Evolutionary conservation across 1,140 invertebrate genomes (phyloP).

Genomic region (Drosophila suzukii): DNA sequence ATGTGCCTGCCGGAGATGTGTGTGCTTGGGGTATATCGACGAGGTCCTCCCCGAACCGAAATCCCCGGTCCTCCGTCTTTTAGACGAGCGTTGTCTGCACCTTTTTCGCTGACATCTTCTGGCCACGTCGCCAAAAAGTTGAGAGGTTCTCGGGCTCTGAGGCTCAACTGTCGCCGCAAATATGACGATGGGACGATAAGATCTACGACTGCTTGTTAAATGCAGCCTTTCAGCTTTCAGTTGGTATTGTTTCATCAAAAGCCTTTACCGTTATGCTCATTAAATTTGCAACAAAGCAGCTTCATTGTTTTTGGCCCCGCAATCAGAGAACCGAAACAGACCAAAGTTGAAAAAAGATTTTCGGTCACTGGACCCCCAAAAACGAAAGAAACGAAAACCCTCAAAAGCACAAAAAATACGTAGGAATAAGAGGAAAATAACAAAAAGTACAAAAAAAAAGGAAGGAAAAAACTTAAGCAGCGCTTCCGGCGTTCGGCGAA

Average conservation of each 20-base stretch:
- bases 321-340: constrained; percentile 56
- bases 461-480: constrained; percentile 59
- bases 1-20: constrained; percentile 61
- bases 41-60: constrained; percentile 23
- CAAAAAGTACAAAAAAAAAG: constrained; percentile 16
- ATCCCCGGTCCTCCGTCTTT: constrained; percentile 2
- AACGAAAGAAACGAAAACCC: constrained; percentile 23
- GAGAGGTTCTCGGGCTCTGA: constrained; percentile 22
- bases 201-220: constrained; percentile 78
- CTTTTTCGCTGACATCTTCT: constrained; percentile 42
- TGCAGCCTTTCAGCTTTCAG: constrained; percentile 37
- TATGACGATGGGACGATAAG: constrained; percentile 78
- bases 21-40: constrained; percentile 12
- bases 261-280: constrained; percentile 82
- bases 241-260: constrained; percentile 82
- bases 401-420: constrained; percentile 24
- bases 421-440: constrained; percentile 5
- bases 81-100: constrained; percentile 49
- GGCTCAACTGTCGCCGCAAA: constrained; percentile 61
- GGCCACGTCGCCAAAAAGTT: constrained; percentile 14
- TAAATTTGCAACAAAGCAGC: constrained; percentile 71
- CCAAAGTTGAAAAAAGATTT: constrained; percentile 37
- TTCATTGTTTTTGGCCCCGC: constrained; percentile 56
- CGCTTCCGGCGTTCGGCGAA: constrained; percentile 79
- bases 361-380: constrained; percentile 45